Conservation (phyloP, 2,888 invertebrate species). For the Cepaea hortensis region DNA sequence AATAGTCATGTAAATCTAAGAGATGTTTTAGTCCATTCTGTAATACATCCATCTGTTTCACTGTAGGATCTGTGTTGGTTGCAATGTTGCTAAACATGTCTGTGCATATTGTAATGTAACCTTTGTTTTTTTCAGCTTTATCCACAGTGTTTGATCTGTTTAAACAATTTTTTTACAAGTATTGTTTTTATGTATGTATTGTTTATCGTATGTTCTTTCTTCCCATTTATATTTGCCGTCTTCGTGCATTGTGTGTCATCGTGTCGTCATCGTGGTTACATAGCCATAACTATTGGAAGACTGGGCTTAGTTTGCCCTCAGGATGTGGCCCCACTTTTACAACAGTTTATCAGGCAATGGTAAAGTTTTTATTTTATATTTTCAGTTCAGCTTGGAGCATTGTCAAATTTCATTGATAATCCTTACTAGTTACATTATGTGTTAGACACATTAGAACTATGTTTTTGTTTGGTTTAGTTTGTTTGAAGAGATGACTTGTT, state of each 20-base stretch:
- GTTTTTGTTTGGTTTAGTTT: conserved; percentile 13
- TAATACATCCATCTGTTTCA: too few relatives aligned
- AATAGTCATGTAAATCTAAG: too few relatives aligned
- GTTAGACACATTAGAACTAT: neutral
- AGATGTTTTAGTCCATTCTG: too few relatives aligned
- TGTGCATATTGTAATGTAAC: too few relatives aligned
- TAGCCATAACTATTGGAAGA: conserved; percentile 99
- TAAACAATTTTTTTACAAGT: conserved; percentile 4
- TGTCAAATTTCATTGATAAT: conserved; percentile 9
- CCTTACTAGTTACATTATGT: conserved; percentile 8
- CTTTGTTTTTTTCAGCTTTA: conserved; percentile 4
- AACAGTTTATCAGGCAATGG: conserved; percentile 99
- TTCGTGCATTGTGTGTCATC: conserved; percentile 70
- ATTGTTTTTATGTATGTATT: conserved; percentile 62
- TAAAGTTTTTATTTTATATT: conserved; percentile 78
- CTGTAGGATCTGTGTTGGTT: too few relatives aligned
- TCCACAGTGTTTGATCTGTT: conserved; percentile 25
- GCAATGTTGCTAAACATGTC: too few relatives aligned
- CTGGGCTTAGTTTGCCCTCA: conserved; percentile 99
- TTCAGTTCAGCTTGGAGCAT: conserved; percentile 38
- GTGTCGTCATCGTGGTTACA: conserved; percentile 64
- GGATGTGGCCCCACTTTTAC: conserved; percentile 99
- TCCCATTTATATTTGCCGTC: conserved; percentile 75
- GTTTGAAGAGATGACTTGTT: conserved; percentile 5
- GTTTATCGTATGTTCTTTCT: conserved; percentile 74